These are phyloP conservation scores for Melanostoma mellinum DNA, from an alignment of 2,888 invertebrate genomes.

Conservation along the genomic window DNA sequence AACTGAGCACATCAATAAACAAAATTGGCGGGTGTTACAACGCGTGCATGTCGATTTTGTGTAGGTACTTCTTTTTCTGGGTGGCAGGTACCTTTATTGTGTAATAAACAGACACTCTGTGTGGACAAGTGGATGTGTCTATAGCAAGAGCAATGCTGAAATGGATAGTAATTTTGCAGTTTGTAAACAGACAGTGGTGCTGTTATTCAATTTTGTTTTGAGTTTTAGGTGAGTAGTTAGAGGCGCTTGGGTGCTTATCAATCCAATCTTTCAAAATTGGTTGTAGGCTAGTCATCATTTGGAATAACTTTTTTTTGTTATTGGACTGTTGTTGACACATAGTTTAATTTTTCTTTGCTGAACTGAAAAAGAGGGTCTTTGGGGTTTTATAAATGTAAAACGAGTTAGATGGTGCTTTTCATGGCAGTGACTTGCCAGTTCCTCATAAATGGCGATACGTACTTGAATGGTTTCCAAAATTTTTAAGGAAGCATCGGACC, in stretches of 20 bases:
- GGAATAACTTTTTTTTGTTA: too few relatives aligned
- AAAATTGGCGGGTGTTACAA: constrained; percentile 38
- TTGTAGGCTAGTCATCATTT: too few relatives aligned
- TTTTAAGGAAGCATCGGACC: too few relatives aligned
- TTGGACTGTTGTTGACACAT: too few relatives aligned
- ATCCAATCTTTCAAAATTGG: too few relatives aligned
- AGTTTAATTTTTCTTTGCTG: too few relatives aligned
- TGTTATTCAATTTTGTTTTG: constrained; percentile 10
- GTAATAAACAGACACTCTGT: constrained; percentile 41
- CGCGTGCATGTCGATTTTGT: constrained; percentile 22
- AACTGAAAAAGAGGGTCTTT: too few relatives aligned
- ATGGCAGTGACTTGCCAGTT: too few relatives aligned
- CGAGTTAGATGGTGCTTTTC: too few relatives aligned
- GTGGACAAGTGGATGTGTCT: constrained; percentile 27
- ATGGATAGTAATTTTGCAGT: constrained; percentile 26
- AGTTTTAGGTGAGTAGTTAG: not conserved
- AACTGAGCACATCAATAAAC: constrained; percentile 25
- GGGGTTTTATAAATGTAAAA: too few relatives aligned
- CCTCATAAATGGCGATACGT: too few relatives aligned
- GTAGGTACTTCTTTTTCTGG: not conserved
- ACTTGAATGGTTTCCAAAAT: too few relatives aligned
- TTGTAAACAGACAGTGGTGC: constrained; percentile 37
- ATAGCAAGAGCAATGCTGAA: constrained; percentile 14
- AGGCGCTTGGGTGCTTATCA: not conserved
- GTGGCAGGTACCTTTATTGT: constrained; percentile 6